phyloP scores from a whole-genome alignment of 1,140 invertebrate genomes.

The Phocides pigmalion region DNA sequence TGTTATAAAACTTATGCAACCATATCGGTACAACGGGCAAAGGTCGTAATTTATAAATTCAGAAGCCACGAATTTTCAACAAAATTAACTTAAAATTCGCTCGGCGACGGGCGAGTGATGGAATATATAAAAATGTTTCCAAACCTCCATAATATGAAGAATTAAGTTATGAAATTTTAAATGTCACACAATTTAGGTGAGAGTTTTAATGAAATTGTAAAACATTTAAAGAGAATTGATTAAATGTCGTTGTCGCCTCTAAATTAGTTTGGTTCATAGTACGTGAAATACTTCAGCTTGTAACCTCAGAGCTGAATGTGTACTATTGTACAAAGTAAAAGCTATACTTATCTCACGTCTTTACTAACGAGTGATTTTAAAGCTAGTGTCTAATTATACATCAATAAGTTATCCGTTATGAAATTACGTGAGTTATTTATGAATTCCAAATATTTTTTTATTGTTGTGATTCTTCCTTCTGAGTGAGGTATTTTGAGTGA shows the following conservation, averaged over 20 bases:
- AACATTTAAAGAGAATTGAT: background rate
- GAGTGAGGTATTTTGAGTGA: no score
- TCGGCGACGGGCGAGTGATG: constrained; percentile 8
- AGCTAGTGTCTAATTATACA: no score
- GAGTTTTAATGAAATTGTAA: background rate
- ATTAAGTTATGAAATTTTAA: constrained; percentile 14
- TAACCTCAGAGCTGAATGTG: no score
- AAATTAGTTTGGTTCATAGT: background rate
- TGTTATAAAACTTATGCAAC: background rate
- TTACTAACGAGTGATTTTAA: no score
- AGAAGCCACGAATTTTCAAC: constrained; percentile 14
- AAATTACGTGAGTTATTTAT: no score
- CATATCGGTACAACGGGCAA: background rate
- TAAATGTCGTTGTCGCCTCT: no score
- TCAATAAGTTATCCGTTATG: no score
- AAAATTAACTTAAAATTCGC: constrained; percentile 23
- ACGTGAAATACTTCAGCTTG: no score
- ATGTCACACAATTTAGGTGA: background rate
- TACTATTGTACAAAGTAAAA: no score
- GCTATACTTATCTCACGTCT: no score
- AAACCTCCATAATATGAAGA: constrained; percentile 6
- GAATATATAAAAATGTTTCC: constrained; percentile 14
- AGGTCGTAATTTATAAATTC: constrained; percentile 21
- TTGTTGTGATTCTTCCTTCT: no score
- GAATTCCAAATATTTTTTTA: no score